Conservation (phyloP, 2,113 vertebrate genomes). For the Emydocephalus ijimae region DNA sequence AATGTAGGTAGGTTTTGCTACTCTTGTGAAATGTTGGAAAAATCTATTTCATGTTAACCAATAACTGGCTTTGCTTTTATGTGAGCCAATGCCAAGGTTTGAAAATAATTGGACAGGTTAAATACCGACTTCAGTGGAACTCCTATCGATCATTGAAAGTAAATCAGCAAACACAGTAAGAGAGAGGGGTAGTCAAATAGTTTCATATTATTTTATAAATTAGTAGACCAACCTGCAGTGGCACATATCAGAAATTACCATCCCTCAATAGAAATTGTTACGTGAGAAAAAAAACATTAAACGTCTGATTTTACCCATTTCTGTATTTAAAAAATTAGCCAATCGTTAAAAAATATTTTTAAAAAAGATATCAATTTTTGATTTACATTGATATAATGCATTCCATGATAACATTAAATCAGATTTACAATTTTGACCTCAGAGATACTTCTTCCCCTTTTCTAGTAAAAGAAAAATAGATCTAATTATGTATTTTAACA, state of each 20-base stretch:
- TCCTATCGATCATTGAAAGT: constrained; percentile 15
- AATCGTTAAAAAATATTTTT: neutral
- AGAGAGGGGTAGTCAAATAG: neutral
- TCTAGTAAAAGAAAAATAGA: neutral
- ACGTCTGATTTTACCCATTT: neutral
- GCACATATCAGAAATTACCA: accelerated
- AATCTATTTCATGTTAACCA: neutral
- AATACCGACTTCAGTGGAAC: neutral
- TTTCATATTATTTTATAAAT: neutral
- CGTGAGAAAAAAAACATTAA: neutral
- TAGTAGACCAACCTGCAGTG: neutral
- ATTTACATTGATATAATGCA: neutral
- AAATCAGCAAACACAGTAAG: neutral
- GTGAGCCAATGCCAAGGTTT: neutral
- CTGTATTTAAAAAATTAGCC: neutral
- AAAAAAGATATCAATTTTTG: neutral
- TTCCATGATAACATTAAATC: neutral
- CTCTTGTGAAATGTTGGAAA: neutral
- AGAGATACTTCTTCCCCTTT: neutral
- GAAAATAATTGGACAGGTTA: constrained; percentile 6
- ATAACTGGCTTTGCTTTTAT: constrained; percentile 15
- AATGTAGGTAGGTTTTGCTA: accelerated
- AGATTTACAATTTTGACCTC: neutral
- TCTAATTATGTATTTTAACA: neutral
- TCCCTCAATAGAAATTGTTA: neutral